These are phyloP conservation scores for Pseudomugil gertrudae DNA, from an alignment of 2,797 vertebrate genomes.

Conservation along the genomic window DNA sequence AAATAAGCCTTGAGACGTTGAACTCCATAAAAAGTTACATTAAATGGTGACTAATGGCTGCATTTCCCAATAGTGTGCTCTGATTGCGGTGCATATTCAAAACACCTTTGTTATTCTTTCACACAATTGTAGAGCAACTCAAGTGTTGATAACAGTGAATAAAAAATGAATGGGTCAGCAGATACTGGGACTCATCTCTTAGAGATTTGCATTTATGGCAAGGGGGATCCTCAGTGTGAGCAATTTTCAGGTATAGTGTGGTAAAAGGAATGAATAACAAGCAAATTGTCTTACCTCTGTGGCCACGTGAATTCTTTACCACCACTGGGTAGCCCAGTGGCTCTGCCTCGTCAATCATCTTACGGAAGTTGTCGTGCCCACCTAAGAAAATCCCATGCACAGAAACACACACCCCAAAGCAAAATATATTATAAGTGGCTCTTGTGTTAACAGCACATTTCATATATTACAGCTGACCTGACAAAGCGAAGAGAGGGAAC, in stretches of 20 bases:
- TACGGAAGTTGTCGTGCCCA: conserved; percentile 92
- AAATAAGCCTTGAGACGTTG: conserved; percentile 30
- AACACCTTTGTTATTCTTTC: conserved; percentile 53
- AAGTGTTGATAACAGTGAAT: conserved; percentile 61
- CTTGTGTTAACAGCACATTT: conserved; percentile 33
- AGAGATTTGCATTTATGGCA: conserved; percentile 11
- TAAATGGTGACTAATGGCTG: conserved; percentile 47
- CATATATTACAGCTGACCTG: conserved; percentile 36
- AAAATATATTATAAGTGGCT: conserved; percentile 22
- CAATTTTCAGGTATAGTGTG: conserved; percentile 6
- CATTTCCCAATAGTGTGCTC: conserved; percentile 56
- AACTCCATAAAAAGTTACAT: conserved; percentile 45
- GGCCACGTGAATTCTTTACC: conserved; percentile 93
- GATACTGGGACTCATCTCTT: conserved; percentile 24
- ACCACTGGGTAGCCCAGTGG: conserved; percentile 92
- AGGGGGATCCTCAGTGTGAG: conserved; percentile 23
- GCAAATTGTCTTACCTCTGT: conserved; percentile 85
- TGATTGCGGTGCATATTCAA: conserved; percentile 14
- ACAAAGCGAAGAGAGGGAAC: conserved; percentile 13
- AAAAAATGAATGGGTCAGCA: conserved; percentile 45
- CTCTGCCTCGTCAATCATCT: conserved; percentile 93
- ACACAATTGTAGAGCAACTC: conserved; percentile 52
- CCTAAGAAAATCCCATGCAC: conserved; percentile 72
- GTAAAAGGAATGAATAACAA: conserved; percentile 3
- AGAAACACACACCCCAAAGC: conserved; percentile 14